Base-by-base conservation (phyloP, 92 coral and sea anemone genomes). In the Epizoanthus ramosus region DNA sequence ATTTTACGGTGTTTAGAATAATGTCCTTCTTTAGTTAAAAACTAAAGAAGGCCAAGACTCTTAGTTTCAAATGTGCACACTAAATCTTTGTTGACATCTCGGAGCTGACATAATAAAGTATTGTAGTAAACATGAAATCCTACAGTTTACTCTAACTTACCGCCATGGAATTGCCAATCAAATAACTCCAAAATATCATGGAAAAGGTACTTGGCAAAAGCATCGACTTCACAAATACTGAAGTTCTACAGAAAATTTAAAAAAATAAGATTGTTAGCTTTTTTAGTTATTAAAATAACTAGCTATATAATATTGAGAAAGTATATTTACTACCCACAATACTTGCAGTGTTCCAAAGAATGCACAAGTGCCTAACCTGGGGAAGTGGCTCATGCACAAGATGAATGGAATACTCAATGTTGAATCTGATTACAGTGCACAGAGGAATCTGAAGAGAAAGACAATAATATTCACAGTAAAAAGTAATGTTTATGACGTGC, bases 361-460 rank as follows among this genome's bases (percentile, higher is more conserved):
- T 43, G 33, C 19, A 19, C n/a, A 4, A 47, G 54, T 8, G 54
- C 14, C 90, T 85, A 45, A 96, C 99, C 90, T 90, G 85, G 4
- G 99, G 98, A 39, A 96, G 68, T 58, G 98, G 98, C 63, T 96
- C 92, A 16, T 89, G 83, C 45, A 96, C 72, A 69, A 93, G 86
- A 63, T 93, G 94, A 35, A 96, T 86, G 71, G 88, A 83, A 73
- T 93, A 96, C 66, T 96, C 97, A 54, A 96, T 90, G 79, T 96
- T 96, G 85, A 93, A 96, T 37, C 99, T 89, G 56, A 94, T 96
- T 68, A 96, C 86, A 52, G 92, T 88, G 77, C 94, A 94, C 21
- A 77, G 80, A 0, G 99, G 98, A n/a, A 96, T 90, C 93, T 93
- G 84, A 16, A 22, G 14, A 63, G 58, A 47, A 6, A 33, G 56